Conservation (phyloP, 2,797 vertebrate genomes). For the Notoglanidium macrostoma region DNA sequence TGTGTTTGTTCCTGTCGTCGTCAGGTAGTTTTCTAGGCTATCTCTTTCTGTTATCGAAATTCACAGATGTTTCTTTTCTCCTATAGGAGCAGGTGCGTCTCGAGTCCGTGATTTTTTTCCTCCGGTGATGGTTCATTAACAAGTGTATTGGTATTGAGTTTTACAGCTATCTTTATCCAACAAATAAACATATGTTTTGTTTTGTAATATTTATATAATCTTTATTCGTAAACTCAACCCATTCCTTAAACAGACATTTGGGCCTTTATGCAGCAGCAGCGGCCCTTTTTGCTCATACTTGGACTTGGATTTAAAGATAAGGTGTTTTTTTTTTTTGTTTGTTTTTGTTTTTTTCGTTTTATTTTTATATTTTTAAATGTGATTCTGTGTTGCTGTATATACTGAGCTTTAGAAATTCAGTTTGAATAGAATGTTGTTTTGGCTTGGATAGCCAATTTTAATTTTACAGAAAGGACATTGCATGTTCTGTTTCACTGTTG, state of each 20-base stretch:
- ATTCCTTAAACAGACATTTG: neutral
- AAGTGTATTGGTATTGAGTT: neutral
- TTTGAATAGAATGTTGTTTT: neutral
- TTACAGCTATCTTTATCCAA: neutral
- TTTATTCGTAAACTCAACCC: neutral
- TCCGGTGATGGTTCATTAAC: neutral
- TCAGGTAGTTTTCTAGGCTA: neutral
- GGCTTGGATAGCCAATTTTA: neutral
- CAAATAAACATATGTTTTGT: neutral
- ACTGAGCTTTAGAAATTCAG: neutral
- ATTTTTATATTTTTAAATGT: neutral
- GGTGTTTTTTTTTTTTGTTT: neutral
- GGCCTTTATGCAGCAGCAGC: constrained; percentile 15
- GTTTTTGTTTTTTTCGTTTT: neutral
- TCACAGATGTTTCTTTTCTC: neutral
- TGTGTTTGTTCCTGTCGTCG: neutral
- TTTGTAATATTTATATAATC: neutral
- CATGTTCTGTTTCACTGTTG: neutral
- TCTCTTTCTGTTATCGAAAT: neutral
- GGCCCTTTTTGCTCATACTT: neutral
- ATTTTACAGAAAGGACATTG: neutral
- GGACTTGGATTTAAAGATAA: neutral
- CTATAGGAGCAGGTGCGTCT: constrained; percentile 35
- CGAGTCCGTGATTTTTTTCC: constrained; percentile 5
- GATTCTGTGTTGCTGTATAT: neutral